A percentile compares a stretch with the other conserved stretches of the same genome.
phyloP scores from a whole-genome alignment of 2,888 invertebrate genomes.

The Drosophila diplacantha region DNA sequence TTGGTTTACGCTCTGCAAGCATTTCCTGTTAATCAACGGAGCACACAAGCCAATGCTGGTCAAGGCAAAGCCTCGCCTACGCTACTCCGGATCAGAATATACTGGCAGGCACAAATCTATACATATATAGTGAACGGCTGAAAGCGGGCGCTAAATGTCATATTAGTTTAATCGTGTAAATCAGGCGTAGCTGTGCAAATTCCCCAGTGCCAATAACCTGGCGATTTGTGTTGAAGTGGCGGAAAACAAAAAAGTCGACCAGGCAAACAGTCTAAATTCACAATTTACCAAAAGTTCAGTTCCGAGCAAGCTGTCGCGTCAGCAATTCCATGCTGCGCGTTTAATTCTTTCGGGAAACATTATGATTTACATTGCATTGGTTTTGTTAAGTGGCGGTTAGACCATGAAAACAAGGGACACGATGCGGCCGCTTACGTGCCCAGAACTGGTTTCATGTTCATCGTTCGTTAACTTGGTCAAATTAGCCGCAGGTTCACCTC shows the following conservation, averaged over 20 bases:
- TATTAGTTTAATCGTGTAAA: constrained; percentile 43
- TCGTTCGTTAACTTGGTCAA: constrained; percentile 33
- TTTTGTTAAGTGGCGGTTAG: constrained; percentile 23
- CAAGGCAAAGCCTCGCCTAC: constrained; percentile 57
- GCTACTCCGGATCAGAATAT: constrained; percentile 22
- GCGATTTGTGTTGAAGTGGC: constrained; percentile 39
- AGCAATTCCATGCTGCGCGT: constrained; percentile 19
- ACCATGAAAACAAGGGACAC: constrained; percentile 18
- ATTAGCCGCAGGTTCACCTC: constrained; percentile 20
- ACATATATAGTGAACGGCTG: constrained; percentile 1
- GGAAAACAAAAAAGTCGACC: constrained; percentile 17
- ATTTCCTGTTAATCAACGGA: constrained; percentile 49
- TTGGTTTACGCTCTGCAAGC: constrained; percentile 41
- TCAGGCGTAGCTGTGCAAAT: constrained; percentile 35
- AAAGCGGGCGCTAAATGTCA: constrained; percentile 31
- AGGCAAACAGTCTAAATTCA: constrained; percentile 12
- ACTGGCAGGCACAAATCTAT: not conserved
- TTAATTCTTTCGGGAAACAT: constrained; percentile 19
- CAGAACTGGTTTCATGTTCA: constrained; percentile 34
- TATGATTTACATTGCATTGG: constrained; percentile 35
- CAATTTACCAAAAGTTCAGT: constrained; percentile 1
- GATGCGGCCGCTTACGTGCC: constrained; percentile 23
- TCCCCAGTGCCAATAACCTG: constrained; percentile 52
- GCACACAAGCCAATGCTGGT: constrained; percentile 43
- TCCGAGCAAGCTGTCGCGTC: constrained; percentile 22